Base-by-base conservation (phyloP, 2,113 vertebrate species). In the Mustelus asterias region DNA sequence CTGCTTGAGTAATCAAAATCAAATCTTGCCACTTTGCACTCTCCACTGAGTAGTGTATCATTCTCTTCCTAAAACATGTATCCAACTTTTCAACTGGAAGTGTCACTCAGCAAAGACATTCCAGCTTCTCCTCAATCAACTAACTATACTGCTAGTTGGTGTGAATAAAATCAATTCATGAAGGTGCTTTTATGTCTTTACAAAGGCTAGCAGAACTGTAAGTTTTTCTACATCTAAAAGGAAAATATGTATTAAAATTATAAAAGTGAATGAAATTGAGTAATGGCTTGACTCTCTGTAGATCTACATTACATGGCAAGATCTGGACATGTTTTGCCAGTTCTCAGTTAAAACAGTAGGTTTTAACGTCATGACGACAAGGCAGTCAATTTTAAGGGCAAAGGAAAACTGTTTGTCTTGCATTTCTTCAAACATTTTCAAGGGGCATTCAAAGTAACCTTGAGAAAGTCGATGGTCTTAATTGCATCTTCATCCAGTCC, bases 141-240 rank as follows among this genome's bases (percentile, higher is more conserved):
- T 1, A 54, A 54, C 48, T 54, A 4, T 54, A 54, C 48, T 54
- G 48, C 48, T 54, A 54, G 48, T 54, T 54, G 48, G 48, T 3
- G 48, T 54, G 96, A 99, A 99, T 97, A 97, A 98, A 98, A 99
- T 99, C 96, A 98, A 96, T 93, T 97, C 97, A 98, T 76, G 98
- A 98, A 96, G 98, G 98, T 96, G 98, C 98, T 18, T 99, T 99
- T 96, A 98, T 98, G 37, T 97, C 98, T 96, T 98, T 99, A 37
- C 98, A 97, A 60, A 98, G 98, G 96, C 97, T 99, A 72, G 98
- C 98, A 95, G 99, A 99, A 97, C 96, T n/a, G n/a, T n/a, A n/a
- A n/a, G n/a, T n/a, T n/a, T n/a, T n/a, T n/a, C n/a, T 99, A 4
- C n/a, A 54, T 33, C 22, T 89, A 44, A 54, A 89, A 60, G 41